A percentile compares a stretch with the other conserved stretches of the same genome.
Conservation (phyloP, 1,140 invertebrate species). For the Drosophila pachea region DNA sequence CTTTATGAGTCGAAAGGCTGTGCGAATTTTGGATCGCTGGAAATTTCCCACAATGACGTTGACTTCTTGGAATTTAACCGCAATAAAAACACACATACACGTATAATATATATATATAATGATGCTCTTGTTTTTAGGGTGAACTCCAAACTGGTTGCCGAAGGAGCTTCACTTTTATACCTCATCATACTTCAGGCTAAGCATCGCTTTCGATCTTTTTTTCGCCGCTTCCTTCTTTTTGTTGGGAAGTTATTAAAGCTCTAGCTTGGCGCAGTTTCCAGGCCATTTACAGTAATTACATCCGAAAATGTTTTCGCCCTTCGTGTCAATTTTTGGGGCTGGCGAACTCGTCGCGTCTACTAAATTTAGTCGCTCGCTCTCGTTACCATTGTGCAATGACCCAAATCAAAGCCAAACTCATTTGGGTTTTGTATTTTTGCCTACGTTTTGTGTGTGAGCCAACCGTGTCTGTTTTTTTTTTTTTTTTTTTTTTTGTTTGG, state of each 20-base stretch:
- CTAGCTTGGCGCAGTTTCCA: constrained; percentile 35
- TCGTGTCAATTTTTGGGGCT: constrained; percentile 12
- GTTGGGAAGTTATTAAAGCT: constrained; percentile 5
- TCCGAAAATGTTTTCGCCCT: constrained; percentile 13
- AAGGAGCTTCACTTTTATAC: constrained; percentile 46
- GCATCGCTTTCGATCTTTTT: constrained; percentile 33
- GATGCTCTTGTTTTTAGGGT: constrained; percentile 11
- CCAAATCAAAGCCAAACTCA: constrained; percentile 69
- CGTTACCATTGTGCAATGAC: constrained; percentile 76
- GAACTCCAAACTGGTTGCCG: constrained; percentile 45
- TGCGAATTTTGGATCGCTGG: constrained; percentile 20
- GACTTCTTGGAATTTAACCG: constrained; percentile 37
- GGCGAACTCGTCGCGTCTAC: constrained; percentile 35
- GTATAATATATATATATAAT: background rate
- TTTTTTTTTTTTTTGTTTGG: constrained; percentile 16
- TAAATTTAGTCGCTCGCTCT: constrained; percentile 67
- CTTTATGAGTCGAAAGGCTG: background rate
- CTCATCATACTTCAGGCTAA: constrained; percentile 17
- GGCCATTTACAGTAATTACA: constrained; percentile 46
- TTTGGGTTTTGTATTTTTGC: constrained; percentile 33
- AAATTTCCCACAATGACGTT: constrained; percentile 42
- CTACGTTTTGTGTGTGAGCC: constrained; percentile 37
- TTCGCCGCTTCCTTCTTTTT: background rate
- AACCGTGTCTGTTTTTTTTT: constrained; percentile 39
- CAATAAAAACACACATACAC: constrained; percentile 14